Percentiles rank a stretch among this genome's conserved stretches.
Evolutionary conservation across 2,888 invertebrate genomes (phyloP).

Genomic region (Phengaris alcon): DNA sequence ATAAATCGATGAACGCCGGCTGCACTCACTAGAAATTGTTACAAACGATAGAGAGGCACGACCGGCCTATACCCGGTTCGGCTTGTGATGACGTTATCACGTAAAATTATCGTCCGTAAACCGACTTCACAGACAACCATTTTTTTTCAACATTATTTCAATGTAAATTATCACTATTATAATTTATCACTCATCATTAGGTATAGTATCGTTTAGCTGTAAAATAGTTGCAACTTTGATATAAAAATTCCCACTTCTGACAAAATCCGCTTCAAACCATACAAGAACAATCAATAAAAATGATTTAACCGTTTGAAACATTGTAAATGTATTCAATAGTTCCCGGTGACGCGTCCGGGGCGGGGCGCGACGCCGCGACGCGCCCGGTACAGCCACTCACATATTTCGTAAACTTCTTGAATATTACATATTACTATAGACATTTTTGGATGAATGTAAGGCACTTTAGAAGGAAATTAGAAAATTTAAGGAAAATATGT

Average conservation of each 20-base stretch:
- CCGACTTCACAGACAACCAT: too few species aligned
- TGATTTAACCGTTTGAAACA: constrained; percentile 23
- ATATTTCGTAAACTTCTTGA: neutral
- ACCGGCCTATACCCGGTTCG: too few species aligned
- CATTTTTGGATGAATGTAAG: too few species aligned
- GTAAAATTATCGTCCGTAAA: too few species aligned
- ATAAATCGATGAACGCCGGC: too few species aligned
- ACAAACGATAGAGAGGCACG: too few species aligned
- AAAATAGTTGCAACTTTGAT: neutral
- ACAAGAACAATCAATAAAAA: constrained; percentile 20
- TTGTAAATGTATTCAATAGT: constrained; percentile 31
- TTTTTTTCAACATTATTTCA: neutral
- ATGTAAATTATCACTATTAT: neutral
- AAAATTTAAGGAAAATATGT: too few species aligned
- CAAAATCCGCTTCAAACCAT: neutral
- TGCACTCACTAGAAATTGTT: too few species aligned
- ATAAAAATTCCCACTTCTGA: neutral
- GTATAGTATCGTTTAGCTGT: neutral
- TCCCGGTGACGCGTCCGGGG: constrained; percentile 21
- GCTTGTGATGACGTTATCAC: too few species aligned
- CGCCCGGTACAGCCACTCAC: neutral
- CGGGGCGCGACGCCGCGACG: constrained; percentile 2
- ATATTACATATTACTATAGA: neutral
- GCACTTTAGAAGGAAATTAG: too few species aligned
- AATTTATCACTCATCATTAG: neutral